A percentile compares a stretch with the other conserved stretches of the same genome.
These are phyloP conservation scores for Athene cunicularia DNA, from an alignment of 2,113 vertebrate species.

Conservation along the genomic window DNA sequence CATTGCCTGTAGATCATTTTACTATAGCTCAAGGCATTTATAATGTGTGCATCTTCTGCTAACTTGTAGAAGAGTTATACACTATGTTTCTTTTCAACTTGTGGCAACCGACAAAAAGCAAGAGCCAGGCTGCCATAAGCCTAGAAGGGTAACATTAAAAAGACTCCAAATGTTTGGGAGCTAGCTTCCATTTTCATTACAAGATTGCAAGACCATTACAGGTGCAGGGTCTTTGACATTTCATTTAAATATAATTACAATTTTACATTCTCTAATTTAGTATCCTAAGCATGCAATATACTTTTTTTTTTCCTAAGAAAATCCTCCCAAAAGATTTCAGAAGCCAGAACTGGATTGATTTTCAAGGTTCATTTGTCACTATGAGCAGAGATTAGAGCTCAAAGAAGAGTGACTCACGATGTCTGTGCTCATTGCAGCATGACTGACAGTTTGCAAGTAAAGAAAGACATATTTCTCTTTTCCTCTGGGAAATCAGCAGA, in stretches of 20 bases:
- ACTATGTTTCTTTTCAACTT: neutral
- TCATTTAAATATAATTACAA: neutral
- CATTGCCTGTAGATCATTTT: neutral
- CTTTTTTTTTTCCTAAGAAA: neutral
- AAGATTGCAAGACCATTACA: neutral
- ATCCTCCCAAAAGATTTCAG: neutral
- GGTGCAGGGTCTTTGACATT: neutral
- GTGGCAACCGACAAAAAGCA: neutral
- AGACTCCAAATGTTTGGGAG: neutral
- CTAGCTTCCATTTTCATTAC: neutral
- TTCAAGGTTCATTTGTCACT: constrained; percentile 64
- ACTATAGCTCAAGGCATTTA: neutral
- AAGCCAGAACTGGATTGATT: constrained; percentile 63
- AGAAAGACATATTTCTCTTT: constrained; percentile 22
- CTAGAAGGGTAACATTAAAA: neutral
- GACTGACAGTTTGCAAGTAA: constrained; percentile 51
- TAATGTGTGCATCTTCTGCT: neutral
- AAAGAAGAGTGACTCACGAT: constrained; percentile 54
- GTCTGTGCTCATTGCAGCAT: constrained; percentile 50
- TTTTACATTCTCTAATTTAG: neutral
- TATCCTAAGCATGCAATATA: neutral
- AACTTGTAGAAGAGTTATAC: neutral
- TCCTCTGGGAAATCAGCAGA: neutral
- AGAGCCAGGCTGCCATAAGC: neutral
- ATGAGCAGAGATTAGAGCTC: constrained; percentile 62